Conservation (phyloP, 2,113 vertebrate species). For the Myiopsitta monachus region DNA sequence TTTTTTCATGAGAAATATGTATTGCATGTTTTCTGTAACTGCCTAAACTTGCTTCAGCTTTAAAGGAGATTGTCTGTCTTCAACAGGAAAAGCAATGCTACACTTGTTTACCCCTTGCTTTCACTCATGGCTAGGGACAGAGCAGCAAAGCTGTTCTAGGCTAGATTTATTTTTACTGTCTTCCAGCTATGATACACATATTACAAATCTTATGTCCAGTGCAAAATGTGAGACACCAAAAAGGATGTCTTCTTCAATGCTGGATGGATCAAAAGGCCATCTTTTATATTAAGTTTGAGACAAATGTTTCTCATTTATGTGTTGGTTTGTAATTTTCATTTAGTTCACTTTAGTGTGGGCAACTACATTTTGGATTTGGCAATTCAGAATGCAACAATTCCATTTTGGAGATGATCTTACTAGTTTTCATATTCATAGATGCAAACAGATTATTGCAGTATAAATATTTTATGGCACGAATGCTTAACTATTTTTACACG, state of each 20-base stretch:
- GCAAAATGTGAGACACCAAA: background rate
- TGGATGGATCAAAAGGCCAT: background rate
- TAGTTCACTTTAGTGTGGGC: background rate
- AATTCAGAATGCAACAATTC: background rate
- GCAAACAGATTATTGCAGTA: background rate
- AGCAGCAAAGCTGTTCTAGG: background rate
- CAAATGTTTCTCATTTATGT: background rate
- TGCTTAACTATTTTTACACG: conserved; percentile 24
- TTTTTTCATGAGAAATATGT: background rate
- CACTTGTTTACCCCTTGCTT: background rate
- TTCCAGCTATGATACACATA: background rate
- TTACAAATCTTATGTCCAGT: background rate
- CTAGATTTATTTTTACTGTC: background rate
- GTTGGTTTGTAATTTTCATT: background rate
- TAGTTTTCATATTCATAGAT: background rate
- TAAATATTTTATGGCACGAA: background rate
- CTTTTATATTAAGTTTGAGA: background rate
- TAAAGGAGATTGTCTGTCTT: background rate
- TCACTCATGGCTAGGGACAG: background rate
- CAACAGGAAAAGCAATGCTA: background rate
- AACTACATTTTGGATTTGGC: background rate
- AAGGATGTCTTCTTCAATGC: background rate
- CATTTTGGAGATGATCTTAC: background rate
- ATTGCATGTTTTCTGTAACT: background rate
- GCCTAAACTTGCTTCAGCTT: background rate